Conservation (phyloP, 2,888 invertebrate genomes). For the Microctonus brassicae region DNA sequence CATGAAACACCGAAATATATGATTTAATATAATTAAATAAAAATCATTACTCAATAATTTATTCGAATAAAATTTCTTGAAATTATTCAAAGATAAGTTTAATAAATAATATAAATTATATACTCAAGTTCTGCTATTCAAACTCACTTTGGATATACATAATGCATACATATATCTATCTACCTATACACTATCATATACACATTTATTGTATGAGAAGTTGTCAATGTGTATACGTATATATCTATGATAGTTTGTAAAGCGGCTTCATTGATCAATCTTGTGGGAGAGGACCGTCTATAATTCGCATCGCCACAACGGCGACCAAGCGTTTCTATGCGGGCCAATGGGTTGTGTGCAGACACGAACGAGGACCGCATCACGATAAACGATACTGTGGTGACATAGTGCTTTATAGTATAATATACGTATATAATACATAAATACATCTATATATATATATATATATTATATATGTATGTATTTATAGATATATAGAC, state of each 20-base stretch:
- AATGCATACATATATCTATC: neutral
- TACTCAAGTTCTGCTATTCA: too few species aligned
- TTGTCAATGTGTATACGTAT: too few species aligned
- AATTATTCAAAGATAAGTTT: too few species aligned
- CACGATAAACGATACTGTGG: constrained; percentile 24
- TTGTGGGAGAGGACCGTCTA: constrained; percentile 38
- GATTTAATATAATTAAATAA: too few species aligned
- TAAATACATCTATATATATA: constrained; percentile 10
- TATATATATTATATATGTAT: too few species aligned
- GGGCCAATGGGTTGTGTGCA: constrained; percentile 26
- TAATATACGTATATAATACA: neutral
- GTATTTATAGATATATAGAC: constrained; percentile 11
- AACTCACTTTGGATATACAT: too few species aligned
- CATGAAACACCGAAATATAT: too few species aligned
- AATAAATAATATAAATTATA: too few species aligned
- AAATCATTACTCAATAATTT: too few species aligned
- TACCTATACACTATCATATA: neutral
- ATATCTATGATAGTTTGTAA: constrained; percentile 27
- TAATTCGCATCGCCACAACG: constrained; percentile 45
- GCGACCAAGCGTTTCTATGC: constrained; percentile 38
- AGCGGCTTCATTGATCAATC: constrained; percentile 41
- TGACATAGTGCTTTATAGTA: constrained; percentile 7
- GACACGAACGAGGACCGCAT: constrained; percentile 23
- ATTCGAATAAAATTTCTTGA: too few species aligned
- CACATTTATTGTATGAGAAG: too few species aligned